These are phyloP conservation scores for Alloplasta piceator DNA, from an alignment of 2,888 invertebrate genomes.

Conservation along the genomic window DNA sequence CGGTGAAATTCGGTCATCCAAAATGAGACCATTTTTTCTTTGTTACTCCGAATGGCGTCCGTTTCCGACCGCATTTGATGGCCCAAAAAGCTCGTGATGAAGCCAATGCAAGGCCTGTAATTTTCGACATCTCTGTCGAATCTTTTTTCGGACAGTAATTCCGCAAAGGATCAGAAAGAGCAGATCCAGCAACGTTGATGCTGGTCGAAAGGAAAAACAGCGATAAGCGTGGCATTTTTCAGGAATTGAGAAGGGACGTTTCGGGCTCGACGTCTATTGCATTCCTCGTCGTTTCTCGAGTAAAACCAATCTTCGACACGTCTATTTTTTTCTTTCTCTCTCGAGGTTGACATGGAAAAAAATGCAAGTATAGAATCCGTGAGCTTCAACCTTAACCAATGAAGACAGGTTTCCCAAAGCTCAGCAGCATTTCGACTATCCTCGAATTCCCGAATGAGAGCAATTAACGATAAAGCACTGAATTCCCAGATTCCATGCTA, in stretches of 20 bases:
- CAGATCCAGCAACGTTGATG: conserved; percentile 29
- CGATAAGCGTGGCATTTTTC: conserved; percentile 40
- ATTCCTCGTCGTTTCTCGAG: conserved; percentile 70
- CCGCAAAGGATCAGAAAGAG: conserved; percentile 9
- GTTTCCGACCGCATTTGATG: too few species aligned
- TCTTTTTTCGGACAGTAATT: background rate
- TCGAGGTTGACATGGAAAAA: conserved; percentile 49
- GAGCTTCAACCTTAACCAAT: conserved; percentile 50
- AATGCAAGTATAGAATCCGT: conserved; percentile 27
- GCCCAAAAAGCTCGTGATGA: too few species aligned
- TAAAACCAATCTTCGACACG: conserved; percentile 72
- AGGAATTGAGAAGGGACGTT: conserved; percentile 39
- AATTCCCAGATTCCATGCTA: conserved; percentile 23
- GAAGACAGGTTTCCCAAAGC: conserved; percentile 54
- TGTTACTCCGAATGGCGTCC: too few species aligned
- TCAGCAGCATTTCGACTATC: too few species aligned
- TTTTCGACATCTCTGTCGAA: background rate
- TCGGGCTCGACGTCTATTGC: conserved; percentile 71
- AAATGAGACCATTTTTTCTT: too few species aligned
- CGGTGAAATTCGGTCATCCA: too few species aligned
- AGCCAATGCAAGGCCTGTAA: too few species aligned
- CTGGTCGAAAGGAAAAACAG: conserved; percentile 26
- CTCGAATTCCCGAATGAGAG: conserved; percentile 14
- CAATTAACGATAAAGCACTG: too few species aligned
- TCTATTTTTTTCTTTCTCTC: conserved; percentile 57